Evolutionary conservation across 1,140 invertebrate species (phyloP), one percentile per base, ranked within the genome.

Genomic region (Lethrus apterus): DNA sequence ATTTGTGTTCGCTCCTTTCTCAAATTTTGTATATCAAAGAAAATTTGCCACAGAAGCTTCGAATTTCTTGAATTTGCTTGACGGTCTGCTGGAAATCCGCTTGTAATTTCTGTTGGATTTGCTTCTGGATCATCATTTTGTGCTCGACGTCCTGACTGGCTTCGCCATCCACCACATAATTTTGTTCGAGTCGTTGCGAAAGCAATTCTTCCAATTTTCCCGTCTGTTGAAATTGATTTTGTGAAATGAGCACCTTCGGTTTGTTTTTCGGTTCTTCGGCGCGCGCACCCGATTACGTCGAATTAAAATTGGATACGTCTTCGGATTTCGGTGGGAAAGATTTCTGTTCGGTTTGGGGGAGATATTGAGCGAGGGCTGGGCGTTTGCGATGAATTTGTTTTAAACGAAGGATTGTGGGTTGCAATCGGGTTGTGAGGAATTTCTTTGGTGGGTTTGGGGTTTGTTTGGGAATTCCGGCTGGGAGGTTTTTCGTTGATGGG

Each of bases 31-130:
- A n/a, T n/a, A n/a, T n/a, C n/a, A n/a, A n/a, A n/a, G n/a, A n/a
- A n/a, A n/a, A n/a, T n/a, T n/a, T n/a, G n/a, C n/a, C n/a, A n/a
- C n/a, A n/a, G n/a, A n/a, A n/a, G n/a, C 60, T 66, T 53, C 65
- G 63, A 45, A 63, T 62, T 45, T 67, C 66, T 49, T 67, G 65
- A 41, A 68, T 68, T 35, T 66, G 63, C 47, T 66, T 65, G 7
- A 67, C 65, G 1, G 64, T 67, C 45, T 65, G 60, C 48, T 68
- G 60, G 29, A 68, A 46, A 56, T 68, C 66, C 1, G 62, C 63
- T 33, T 67, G 64, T n/a, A 68, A 35, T 49, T 66, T 67, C 43
- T 66, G 63, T 29, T 68, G 64, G 18, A 67, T 57, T 48, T 68
- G 66, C 35, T 64, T 64, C 32, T 67, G 64, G 9, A 63, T 50